A percentile compares a stretch with the other conserved stretches of the same genome.
Evolutionary conservation across 2,888 invertebrate species (phyloP).

Genomic region (Nymphalis polychloros): DNA sequence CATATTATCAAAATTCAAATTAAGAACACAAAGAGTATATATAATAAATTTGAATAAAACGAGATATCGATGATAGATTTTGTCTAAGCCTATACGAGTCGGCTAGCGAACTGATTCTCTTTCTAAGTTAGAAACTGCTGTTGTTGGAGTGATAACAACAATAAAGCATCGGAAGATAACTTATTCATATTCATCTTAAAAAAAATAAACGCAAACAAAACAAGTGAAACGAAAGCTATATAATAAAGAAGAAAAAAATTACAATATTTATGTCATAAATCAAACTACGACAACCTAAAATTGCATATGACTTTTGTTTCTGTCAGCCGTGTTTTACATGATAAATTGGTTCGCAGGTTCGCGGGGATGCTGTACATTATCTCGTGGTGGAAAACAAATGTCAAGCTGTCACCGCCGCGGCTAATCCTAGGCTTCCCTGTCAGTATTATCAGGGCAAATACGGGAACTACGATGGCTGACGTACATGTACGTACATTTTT

Average conservation of each 20-base stretch:
- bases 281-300: neutral
- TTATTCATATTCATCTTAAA: too few relatives aligned
- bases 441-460: constrained; percentile 46
- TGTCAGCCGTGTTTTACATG: constrained; percentile 31
- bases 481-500: neutral
- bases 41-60: too few relatives aligned
- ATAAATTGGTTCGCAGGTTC: constrained; percentile 22
- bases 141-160: too few relatives aligned
- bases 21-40: too few relatives aligned
- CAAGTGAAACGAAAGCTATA: neutral
- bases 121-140: too few relatives aligned
- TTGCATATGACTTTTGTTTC: constrained; percentile 26
- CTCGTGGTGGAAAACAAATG: constrained; percentile 47
- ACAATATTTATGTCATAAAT: neutral
- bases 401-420: constrained; percentile 49
- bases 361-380: constrained; percentile 32
- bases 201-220: too few relatives aligned
- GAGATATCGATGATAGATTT: too few relatives aligned
- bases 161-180: too few relatives aligned
- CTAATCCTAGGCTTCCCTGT: constrained; percentile 53
- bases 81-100: too few relatives aligned
- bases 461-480: constrained; percentile 28
- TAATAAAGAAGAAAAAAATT: neutral
- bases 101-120: too few relatives aligned
- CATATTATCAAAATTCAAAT: too few relatives aligned